A percentile compares a stretch with the other conserved stretches of the same genome.
Conservation (phyloP, 2,888 invertebrate species). For the Exephanes ischioxanthus region DNA sequence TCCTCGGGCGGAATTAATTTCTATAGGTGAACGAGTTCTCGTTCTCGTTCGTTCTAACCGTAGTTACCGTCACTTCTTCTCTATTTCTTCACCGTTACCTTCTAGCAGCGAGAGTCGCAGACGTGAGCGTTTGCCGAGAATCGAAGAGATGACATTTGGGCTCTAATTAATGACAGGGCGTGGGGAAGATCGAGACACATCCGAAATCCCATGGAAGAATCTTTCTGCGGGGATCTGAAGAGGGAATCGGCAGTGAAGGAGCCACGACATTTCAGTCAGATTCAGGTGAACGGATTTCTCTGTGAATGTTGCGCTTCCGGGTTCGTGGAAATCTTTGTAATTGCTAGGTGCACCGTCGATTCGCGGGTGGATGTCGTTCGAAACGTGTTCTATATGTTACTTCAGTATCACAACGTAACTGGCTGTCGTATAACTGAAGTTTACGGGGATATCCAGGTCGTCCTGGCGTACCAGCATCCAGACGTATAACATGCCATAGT, state of each 20-base stretch:
- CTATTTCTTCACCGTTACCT: constrained; percentile 12
- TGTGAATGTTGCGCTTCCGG: constrained; percentile 16
- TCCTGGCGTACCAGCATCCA: constrained; percentile 18
- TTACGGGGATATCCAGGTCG: constrained; percentile 58
- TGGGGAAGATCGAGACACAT: constrained; percentile 24
- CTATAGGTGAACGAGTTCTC: constrained; percentile 65
- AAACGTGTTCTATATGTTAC: constrained; percentile 28
- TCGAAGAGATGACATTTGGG: constrained; percentile 39
- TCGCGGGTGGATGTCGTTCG: constrained; percentile 41
- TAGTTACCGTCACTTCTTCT: neutral
- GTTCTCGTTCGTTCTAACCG: constrained; percentile 29
- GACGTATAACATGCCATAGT: constrained; percentile 22
- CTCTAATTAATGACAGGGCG: constrained; percentile 60
- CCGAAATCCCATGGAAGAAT: constrained; percentile 28
- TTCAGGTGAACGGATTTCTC: constrained; percentile 33
- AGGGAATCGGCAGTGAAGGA: constrained; percentile 28
- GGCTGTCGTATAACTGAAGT: constrained; percentile 50
- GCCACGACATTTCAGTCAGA: constrained; percentile 21
- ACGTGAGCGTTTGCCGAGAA: constrained; percentile 34
- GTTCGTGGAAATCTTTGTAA: constrained; percentile 39
- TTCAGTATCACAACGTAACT: constrained; percentile 35
- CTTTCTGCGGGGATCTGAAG: constrained; percentile 13
- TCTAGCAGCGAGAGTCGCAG: constrained; percentile 18
- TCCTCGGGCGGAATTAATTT: constrained; percentile 71
- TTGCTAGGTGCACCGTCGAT: constrained; percentile 42